Percentiles rank a stretch among this genome's conserved stretches.
These are phyloP conservation scores for Chrysodeixis includens DNA, from an alignment of 2,888 invertebrate species.

Conservation along the genomic window DNA sequence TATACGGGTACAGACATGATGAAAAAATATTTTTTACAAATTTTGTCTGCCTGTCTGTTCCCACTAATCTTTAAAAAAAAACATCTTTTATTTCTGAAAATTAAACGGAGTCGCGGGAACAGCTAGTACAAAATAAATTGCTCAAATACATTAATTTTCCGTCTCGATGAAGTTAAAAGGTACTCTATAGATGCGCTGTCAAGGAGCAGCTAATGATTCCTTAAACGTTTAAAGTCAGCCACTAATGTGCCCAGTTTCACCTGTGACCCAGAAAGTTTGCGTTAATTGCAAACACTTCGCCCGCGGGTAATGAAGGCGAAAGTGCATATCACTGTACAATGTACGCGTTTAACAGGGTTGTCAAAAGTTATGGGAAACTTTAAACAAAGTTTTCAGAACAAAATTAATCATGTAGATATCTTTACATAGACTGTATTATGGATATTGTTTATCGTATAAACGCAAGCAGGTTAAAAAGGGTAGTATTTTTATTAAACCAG, in stretches of 20 bases:
- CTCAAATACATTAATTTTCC: neutral
- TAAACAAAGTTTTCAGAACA: too few species aligned
- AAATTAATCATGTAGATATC: neutral
- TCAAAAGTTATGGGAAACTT: neutral
- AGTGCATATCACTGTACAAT: constrained; percentile 78
- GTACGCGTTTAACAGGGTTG: constrained; percentile 59
- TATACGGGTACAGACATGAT: too few species aligned
- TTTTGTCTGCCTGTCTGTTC: too few species aligned
- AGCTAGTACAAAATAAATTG: neutral
- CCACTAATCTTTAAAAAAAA: too few species aligned
- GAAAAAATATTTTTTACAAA: too few species aligned
- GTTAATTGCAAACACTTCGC: constrained; percentile 79
- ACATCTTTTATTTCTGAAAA: too few species aligned
- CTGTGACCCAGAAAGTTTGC: constrained; percentile 78
- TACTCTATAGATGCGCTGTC: constrained; percentile 36
- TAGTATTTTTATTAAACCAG: neutral
- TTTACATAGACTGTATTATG: neutral
- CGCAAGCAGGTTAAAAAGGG: neutral
- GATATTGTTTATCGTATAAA: neutral
- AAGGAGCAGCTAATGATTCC: constrained; percentile 57
- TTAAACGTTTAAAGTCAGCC: constrained; percentile 69
- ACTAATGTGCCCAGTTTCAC: constrained; percentile 73
- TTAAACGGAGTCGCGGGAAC: too few species aligned
- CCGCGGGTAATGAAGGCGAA: constrained; percentile 74
- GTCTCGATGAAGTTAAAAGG: constrained; percentile 32